Evolutionary conservation across 2,797 vertebrate species (phyloP), one percentile per base, ranked within the genome.

Genomic region (Sorex maritimensis): DNA sequence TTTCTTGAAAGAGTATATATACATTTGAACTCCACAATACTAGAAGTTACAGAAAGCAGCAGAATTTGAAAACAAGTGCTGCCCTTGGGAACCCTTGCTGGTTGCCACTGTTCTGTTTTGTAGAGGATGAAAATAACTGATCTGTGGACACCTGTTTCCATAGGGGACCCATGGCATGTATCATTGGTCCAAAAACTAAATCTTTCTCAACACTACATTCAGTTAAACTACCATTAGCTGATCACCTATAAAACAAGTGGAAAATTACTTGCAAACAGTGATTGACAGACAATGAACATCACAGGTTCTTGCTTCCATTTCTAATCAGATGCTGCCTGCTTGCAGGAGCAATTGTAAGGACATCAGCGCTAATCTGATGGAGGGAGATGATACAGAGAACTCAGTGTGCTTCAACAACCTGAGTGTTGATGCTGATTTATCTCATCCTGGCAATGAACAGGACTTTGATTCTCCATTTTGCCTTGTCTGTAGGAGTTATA

Each of bases 381-480:
- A 28, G 30, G n/a, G 23, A 21, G n/a, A 82, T 49, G 23, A 15
- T 23, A 41, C 34, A 12, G 0, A 49, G 13, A 34, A 49, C 67
- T 81, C 9, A 2, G 80, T 81, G 61, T 55, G 71, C 71, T 79
- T 21, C 9, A 79, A 49, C 49, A 81, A 69, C 61, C 2, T 61
- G 17, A 38, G 34, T 63, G 94, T 93, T 87, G 83, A 58, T 41
- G 30, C 41, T 6, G 19, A 38, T 68, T 81, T 52, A n/a, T 81
- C 83, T 85, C 44, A 93, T 46, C 63, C 88, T 77, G 63, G 84
- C 78, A 88, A 68, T 12, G 79, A 86, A 65, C 71, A 46, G 38
- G 12, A 3, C 52, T 90, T 85, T 85, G 79, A 65, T 79, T 63
- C 24, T 80, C 58, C 71, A 86, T 85, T 30, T 34, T 4, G 12